phyloP scores from a whole-genome alignment of 2,797 vertebrate species.

The Pseudopleuronectes americanus region DNA sequence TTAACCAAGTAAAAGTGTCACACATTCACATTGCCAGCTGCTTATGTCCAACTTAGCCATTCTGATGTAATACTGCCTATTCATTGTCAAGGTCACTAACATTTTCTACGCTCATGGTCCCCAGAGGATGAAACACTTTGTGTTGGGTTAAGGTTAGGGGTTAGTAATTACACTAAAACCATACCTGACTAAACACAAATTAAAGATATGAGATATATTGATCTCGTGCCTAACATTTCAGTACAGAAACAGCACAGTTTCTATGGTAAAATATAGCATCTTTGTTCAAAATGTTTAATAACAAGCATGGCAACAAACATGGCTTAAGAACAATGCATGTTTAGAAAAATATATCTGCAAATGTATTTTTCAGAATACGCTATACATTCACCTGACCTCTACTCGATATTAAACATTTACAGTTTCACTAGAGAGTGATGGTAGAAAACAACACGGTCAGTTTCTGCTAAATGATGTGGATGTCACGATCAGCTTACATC shows the following conservation, averaged over 20 bases:
- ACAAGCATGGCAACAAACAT: constrained; percentile 80
- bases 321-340: constrained; percentile 80
- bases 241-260: constrained; percentile 49
- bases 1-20: no score
- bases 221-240: not conserved
- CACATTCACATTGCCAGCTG: no score
- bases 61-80: no score
- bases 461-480: constrained; percentile 30
- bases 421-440: constrained; percentile 43
- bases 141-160: no score
- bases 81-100: no score
- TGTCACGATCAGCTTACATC: constrained; percentile 39
- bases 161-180: no score
- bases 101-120: no score
- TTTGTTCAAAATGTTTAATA: constrained; percentile 82
- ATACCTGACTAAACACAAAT: no score
- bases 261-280: constrained; percentile 60
- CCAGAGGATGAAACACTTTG: no score
- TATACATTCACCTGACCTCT: constrained; percentile 76
- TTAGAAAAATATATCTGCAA: constrained; percentile 86
- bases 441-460: constrained; percentile 59
- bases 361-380: constrained; percentile 78
- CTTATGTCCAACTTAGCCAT: no score
- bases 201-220: no score
- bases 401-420: constrained; percentile 78